Percentiles rank a stretch among this genome's conserved stretches.
Conservation (phyloP, 2,888 invertebrate genomes). For the Aspidapion aeneum region DNA sequence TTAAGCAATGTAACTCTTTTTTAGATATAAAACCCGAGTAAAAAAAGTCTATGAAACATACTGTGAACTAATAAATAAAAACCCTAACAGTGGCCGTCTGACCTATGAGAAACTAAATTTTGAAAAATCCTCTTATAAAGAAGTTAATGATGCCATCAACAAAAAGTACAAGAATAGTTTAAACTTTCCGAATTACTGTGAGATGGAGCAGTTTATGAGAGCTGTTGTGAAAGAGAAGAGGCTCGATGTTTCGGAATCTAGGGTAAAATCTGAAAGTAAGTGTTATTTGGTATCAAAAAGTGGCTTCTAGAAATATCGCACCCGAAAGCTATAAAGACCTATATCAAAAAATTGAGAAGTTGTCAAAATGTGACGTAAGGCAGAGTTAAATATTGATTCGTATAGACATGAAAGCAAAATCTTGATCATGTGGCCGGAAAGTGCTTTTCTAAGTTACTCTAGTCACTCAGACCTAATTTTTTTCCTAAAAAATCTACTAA, state of each 20-base stretch:
- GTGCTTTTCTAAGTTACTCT: too few relatives aligned
- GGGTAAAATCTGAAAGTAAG: slow-evolving; percentile 36
- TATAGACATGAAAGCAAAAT: too few relatives aligned
- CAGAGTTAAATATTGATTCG: background rate
- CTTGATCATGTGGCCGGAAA: too few relatives aligned
- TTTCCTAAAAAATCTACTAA: too few relatives aligned
- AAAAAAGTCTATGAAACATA: slow-evolving; percentile 35
- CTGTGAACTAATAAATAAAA: slow-evolving; percentile 36
- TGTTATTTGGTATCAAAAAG: background rate
- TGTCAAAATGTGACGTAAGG: background rate
- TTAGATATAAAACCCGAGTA: slow-evolving; percentile 30
- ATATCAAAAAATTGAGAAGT: too few relatives aligned
- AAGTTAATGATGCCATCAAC: slow-evolving; percentile 36
- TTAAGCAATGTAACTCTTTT: too few relatives aligned
- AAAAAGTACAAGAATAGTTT: slow-evolving; percentile 38
- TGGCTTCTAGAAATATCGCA: background rate
- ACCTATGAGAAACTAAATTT: slow-evolving; percentile 35
- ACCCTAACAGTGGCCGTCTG: slow-evolving; percentile 35
- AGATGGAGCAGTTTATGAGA: slow-evolving; percentile 37
- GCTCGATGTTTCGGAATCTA: slow-evolving; percentile 30
- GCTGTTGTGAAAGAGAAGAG: slow-evolving; percentile 33
- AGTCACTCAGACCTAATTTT: too few relatives aligned
- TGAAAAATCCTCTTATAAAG: slow-evolving; percentile 33
- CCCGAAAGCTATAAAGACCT: too few relatives aligned
- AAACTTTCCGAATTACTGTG: slow-evolving; percentile 39